These are phyloP conservation scores for Carapus acus DNA, from an alignment of 2,797 vertebrate genomes.

Conservation along the genomic window DNA sequence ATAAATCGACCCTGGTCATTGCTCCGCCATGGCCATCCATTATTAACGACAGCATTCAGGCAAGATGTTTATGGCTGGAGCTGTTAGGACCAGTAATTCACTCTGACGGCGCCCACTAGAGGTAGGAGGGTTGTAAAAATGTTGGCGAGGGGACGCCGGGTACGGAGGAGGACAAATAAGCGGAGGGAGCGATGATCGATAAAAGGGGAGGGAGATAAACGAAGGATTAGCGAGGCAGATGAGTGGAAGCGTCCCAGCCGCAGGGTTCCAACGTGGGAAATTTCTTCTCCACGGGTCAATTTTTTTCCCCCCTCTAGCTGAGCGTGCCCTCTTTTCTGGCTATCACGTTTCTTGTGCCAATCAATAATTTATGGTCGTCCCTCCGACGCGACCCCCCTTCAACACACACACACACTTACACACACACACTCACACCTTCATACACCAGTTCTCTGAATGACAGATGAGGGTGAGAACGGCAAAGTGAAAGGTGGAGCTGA, in stretches of 20 bases:
- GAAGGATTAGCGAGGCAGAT: no score
- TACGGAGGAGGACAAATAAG: slow-evolving; percentile 16
- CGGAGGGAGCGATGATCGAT: slow-evolving; percentile 9
- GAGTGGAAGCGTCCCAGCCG: slow-evolving; percentile 24
- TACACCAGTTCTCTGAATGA: slow-evolving; percentile 49
- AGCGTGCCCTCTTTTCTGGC: slow-evolving; percentile 36
- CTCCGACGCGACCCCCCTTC: slow-evolving; percentile 48
- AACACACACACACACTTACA: no score
- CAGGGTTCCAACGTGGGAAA: slow-evolving; percentile 39
- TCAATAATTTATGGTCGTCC: slow-evolving; percentile 68
- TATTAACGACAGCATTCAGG: slow-evolving; percentile 62
- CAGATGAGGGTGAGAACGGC: slow-evolving; percentile 58
- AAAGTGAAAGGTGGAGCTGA: slow-evolving; percentile 32
- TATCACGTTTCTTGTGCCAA: slow-evolving; percentile 66
- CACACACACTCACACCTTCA: no score
- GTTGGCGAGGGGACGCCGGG: slow-evolving; percentile 13
- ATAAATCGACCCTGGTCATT: slow-evolving; percentile 57
- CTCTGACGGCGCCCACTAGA: slow-evolving; percentile 41
- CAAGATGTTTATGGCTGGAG: slow-evolving; percentile 56
- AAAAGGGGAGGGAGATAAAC: slow-evolving; percentile 10
- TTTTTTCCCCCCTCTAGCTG: slow-evolving; percentile 11
- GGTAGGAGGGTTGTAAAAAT: slow-evolving; percentile 4
- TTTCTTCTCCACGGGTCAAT: slow-evolving; percentile 5
- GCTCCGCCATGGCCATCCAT: slow-evolving; percentile 55
- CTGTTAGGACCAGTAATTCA: slow-evolving; percentile 61